Percentiles rank a stretch among this genome's conserved stretches.
These are phyloP conservation scores for Euura saliciscinereae DNA, from an alignment of 1,140 invertebrate genomes.

Conservation along the genomic window DNA sequence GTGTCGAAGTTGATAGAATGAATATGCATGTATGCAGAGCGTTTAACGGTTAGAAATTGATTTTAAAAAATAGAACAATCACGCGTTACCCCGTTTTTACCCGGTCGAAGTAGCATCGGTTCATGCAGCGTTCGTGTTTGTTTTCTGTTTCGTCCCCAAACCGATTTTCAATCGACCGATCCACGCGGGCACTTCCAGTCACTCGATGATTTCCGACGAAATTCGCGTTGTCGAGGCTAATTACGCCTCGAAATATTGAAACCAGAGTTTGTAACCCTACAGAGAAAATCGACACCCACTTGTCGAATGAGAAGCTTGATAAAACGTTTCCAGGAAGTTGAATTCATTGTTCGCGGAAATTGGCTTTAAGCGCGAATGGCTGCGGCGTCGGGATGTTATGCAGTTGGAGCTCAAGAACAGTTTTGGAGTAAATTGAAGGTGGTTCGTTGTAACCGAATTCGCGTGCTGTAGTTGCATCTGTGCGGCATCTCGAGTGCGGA, in stretches of 20 bases:
- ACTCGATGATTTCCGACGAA: too few species aligned
- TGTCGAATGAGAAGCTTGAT: not conserved
- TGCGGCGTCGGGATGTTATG: not conserved
- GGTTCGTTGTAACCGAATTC: not conserved
- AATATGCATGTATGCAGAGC: not conserved
- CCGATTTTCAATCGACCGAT: too few species aligned
- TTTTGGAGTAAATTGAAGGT: not conserved
- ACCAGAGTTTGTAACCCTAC: not conserved
- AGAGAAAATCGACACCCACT: not conserved
- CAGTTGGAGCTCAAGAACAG: not conserved
- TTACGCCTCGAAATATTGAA: not conserved
- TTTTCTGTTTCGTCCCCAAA: too few species aligned
- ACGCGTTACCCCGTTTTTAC: not conserved
- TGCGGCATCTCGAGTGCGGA: too few species aligned
- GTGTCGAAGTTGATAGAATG: not conserved
- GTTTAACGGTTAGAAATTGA: slow-evolving; percentile 4
- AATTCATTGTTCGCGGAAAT: not conserved
- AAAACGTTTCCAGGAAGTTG: not conserved
- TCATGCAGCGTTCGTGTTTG: not conserved
- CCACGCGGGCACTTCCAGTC: too few species aligned
- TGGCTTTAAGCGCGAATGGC: not conserved
- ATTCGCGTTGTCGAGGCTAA: not conserved
- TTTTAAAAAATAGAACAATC: not conserved
- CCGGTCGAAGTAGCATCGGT: not conserved
- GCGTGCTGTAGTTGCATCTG: not conserved